These are phyloP conservation scores for Balearica regulorum DNA, from an alignment of 2,797 vertebrate genomes.

Conservation along the genomic window DNA sequence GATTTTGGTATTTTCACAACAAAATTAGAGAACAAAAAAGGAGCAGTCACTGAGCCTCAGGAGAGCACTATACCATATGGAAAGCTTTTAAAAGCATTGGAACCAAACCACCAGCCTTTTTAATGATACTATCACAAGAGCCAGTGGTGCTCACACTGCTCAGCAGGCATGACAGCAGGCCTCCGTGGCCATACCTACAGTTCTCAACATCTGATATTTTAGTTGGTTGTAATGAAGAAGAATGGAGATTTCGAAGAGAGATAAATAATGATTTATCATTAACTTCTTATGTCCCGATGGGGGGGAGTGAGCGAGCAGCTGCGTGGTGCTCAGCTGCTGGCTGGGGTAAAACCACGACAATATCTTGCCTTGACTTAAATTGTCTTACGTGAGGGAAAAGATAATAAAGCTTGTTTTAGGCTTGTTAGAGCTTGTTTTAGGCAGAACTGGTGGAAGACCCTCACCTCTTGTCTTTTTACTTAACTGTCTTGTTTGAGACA, in stretches of 20 bases:
- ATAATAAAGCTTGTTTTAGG: neutral
- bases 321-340: no score
- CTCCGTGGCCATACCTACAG: neutral
- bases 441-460: neutral
- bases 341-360: no score
- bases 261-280: neutral
- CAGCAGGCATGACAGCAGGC: neutral
- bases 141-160: neutral
- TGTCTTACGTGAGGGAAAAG: neutral
- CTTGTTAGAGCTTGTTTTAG: neutral
- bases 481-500: neutral
- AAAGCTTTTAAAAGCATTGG: neutral
- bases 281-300: no score
- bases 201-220: neutral
- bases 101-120: neutral
- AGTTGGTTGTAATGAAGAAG: neutral
- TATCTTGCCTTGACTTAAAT: neutral
- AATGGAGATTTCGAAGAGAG: neutral
- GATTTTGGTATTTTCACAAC: neutral
- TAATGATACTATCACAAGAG: neutral
- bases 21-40: neutral
- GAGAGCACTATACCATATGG: neutral
- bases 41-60: neutral
- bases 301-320: no score
- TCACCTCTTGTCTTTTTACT: neutral